Evolutionary conservation across 2,113 vertebrate genomes (phyloP).

Genomic region (Nothoprocta perdicaria): DNA sequence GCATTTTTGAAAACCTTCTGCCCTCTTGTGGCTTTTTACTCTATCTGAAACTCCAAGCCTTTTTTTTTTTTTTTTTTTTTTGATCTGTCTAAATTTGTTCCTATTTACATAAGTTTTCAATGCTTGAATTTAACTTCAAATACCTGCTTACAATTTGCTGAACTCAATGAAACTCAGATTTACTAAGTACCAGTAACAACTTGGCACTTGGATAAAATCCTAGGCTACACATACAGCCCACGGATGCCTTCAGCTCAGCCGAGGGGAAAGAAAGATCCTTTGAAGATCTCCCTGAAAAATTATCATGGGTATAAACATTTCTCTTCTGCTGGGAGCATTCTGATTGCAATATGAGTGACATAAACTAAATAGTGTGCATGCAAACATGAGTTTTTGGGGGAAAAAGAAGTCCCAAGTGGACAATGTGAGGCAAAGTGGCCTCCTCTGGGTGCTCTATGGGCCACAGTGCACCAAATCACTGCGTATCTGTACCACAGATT

Average conservation of each 20-base stretch:
- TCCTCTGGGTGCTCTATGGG: rapidly evolving
- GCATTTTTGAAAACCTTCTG: neutral
- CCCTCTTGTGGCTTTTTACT: constrained; percentile 48
- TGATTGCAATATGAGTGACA: neutral
- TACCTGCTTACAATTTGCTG: rapidly evolving
- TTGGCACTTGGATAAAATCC: neutral
- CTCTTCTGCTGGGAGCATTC: neutral
- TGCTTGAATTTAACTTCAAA: neutral
- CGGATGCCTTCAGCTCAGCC: neutral
- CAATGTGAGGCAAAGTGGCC: neutral
- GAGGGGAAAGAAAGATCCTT: neutral
- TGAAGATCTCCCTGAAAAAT: neutral
- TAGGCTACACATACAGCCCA: neutral
- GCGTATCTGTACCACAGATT: neutral
- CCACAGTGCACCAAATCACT: neutral
- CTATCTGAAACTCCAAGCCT: neutral
- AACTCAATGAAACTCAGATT: neutral
- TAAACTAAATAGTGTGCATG: neutral
- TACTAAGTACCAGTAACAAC: neutral
- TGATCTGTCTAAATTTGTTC: neutral
- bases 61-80: neutral
- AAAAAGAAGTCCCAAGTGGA: neutral
- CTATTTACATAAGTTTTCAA: neutral
- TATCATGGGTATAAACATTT: neutral
- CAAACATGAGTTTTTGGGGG: neutral